phyloP scores from a whole-genome alignment of 2,797 vertebrate species.

The Scyliorhinus canicula region DNA sequence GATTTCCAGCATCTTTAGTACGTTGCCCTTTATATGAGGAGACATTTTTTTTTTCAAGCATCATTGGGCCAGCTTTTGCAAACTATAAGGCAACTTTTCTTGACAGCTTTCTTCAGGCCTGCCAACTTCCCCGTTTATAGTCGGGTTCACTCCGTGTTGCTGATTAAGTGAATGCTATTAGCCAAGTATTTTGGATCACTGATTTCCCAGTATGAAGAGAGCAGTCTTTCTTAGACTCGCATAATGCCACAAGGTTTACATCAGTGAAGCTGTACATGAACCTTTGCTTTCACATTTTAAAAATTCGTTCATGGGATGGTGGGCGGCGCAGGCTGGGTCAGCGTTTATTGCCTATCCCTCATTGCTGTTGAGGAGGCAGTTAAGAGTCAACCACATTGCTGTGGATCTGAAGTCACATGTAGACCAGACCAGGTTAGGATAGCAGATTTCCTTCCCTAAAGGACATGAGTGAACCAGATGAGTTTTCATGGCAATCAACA shows the following conservation, averaged over 20 bases:
- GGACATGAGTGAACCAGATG: too few species aligned
- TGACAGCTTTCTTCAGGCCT: not conserved
- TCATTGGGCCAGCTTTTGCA: not conserved
- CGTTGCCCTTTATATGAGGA: not conserved
- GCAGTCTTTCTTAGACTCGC: not conserved
- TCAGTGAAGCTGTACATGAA: not conserved
- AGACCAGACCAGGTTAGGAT: too few species aligned
- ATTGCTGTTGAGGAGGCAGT: too few species aligned
- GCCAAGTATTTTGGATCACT: not conserved
- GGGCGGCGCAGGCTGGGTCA: too few species aligned
- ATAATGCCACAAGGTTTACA: not conserved
- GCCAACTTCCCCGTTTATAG: not conserved
- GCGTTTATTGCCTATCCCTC: too few species aligned
- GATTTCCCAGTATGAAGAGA: not conserved
- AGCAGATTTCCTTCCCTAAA: too few species aligned
- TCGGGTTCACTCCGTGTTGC: not conserved
- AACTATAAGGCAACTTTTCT: not conserved
- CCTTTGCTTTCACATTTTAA: not conserved
- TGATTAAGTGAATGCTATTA: not conserved
- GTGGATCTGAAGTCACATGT: too few species aligned
- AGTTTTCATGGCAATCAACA: too few species aligned
- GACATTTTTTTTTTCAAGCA: not conserved
- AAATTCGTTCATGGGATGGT: too few species aligned
- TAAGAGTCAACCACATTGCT: too few species aligned
- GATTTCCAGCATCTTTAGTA: not conserved